phyloP scores from a whole-genome alignment of 2,113 vertebrate genomes.

The Carassius auratus region DNA sequence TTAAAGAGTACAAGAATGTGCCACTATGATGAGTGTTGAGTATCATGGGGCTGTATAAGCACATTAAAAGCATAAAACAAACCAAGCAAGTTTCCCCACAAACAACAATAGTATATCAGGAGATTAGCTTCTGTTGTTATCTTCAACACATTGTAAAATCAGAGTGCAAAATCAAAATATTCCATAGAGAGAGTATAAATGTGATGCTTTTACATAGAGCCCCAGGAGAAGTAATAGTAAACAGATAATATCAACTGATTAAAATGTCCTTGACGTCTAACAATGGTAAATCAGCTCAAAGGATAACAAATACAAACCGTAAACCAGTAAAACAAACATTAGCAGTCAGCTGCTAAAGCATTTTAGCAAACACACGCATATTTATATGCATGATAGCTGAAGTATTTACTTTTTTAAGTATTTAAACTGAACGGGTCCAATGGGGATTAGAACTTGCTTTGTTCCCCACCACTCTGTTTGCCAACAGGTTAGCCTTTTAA shows the following conservation, averaged over 20 bases:
- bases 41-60: conserved; percentile 60
- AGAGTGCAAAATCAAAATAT: not conserved
- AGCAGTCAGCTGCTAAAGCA: conserved; percentile 41
- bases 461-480: conserved; percentile 84
- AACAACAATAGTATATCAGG: conserved; percentile 6
- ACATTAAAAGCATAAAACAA: conserved; percentile 48
- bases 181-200: not conserved
- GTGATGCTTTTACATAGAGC: not conserved
- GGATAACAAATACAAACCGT: conserved; percentile 71
- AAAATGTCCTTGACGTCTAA: conserved; percentile 64
- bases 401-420: conserved; percentile 39
- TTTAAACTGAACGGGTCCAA: conserved; percentile 95
- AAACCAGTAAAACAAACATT: conserved; percentile 68
- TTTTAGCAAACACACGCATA: not conserved
- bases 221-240: not conserved
- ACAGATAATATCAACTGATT: conserved; percentile 54
- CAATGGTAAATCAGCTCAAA: conserved; percentile 61
- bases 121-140: not conserved
- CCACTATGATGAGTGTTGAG: conserved; percentile 39
- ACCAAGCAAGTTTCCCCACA: not conserved
- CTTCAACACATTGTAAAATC: not conserved
- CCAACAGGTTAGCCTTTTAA: conserved; percentile 92
- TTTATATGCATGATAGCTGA: conserved; percentile 46
- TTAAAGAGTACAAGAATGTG: conserved; percentile 77
- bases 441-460: conserved; percentile 94